These are phyloP conservation scores for Hephaestus fuliginosus DNA, from an alignment of 2,797 vertebrate species.

Conservation along the genomic window DNA sequence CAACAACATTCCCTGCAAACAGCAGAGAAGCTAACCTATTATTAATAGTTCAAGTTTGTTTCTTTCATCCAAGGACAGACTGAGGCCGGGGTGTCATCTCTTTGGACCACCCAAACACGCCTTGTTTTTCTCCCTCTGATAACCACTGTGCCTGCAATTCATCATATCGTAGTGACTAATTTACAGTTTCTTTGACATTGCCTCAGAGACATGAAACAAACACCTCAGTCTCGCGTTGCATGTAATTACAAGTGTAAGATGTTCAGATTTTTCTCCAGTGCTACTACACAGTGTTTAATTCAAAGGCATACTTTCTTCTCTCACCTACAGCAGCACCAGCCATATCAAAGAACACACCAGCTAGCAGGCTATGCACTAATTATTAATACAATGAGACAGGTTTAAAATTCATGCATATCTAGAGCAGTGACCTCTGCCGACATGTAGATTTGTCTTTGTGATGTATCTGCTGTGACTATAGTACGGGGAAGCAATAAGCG, in stretches of 20 bases:
- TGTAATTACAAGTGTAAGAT: constrained; percentile 8
- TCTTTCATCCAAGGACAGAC: not conserved
- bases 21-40: not conserved
- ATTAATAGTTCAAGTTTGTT: not conserved
- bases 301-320: constrained; percentile 40
- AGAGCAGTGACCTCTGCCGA: constrained; percentile 73
- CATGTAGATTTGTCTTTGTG: constrained; percentile 74
- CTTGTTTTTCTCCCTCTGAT: not conserved
- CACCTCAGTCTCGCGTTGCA: not conserved
- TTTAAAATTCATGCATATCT: constrained; percentile 72
- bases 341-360: constrained; percentile 47
- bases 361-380: constrained; percentile 53
- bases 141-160: not conserved
- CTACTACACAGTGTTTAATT: constrained; percentile 21
- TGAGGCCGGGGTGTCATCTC: not conserved
- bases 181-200: not conserved
- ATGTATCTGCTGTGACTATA: constrained; percentile 70
- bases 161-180: constrained; percentile 6
- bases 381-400: constrained; percentile 64
- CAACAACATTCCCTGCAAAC: not conserved
- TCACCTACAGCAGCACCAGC: constrained; percentile 35
- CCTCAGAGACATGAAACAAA: constrained; percentile 20
- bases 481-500: constrained; percentile 73
- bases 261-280: not conserved
- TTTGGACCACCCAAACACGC: not conserved